Percentiles rank a stretch among this genome's conserved stretches.
Conservation (phyloP, 2,888 invertebrate genomes). For the Papilio demoleus region DNA sequence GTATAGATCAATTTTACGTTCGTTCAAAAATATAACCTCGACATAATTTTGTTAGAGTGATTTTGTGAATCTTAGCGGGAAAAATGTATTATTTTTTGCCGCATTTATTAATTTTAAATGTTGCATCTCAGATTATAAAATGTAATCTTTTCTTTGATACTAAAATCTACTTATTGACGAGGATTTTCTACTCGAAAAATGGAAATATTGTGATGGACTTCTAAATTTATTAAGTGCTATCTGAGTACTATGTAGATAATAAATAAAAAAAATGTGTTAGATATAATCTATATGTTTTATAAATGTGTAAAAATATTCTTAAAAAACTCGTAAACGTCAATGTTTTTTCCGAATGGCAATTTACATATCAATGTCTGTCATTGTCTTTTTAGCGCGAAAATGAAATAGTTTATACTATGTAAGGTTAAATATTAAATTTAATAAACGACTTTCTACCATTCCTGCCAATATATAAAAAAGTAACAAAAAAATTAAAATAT, state of each 20-base stretch:
- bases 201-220: neutral
- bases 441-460: neutral
- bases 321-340: neutral
- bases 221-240: neutral
- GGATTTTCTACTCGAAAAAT: constrained; percentile 4
- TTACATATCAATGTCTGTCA: neutral
- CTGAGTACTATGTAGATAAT: neutral
- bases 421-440: no score
- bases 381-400: no score
- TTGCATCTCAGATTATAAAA: neutral
- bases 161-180: neutral
- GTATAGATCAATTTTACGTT: no score
- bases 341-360: neutral
- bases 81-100: no score
- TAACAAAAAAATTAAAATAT: neutral
- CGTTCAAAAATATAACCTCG: no score
- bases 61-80: no score
- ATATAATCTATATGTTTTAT: neutral
- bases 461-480: neutral
- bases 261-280: neutral
- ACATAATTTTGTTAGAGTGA: no score
- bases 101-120: neutral
- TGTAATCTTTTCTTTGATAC: neutral
- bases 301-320: neutral
- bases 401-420: no score